These are phyloP conservation scores for Myotis lucifugus DNA, from an alignment of 2,113 vertebrate genomes.

Conservation along the genomic window DNA sequence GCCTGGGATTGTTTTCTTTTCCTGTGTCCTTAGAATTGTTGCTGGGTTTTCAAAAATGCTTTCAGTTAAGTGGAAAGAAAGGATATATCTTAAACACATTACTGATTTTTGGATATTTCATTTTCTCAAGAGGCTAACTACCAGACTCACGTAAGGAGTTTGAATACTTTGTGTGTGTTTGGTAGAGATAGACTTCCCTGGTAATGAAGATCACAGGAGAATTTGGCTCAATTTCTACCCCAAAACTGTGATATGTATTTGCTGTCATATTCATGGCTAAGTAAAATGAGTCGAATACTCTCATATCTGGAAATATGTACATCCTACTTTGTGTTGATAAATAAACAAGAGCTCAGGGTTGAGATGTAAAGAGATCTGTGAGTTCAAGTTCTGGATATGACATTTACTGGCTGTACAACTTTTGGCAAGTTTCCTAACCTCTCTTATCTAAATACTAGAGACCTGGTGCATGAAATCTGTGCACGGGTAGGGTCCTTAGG, in stretches of 20 bases:
- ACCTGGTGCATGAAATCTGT: no score
- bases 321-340: not conserved
- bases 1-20: constrained; percentile 60
- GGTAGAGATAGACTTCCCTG: not conserved
- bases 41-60: constrained; percentile 39
- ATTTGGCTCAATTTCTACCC: not conserved
- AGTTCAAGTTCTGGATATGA: not conserved
- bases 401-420: not conserved
- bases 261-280: not conserved
- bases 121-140: constrained; percentile 26
- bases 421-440: not conserved
- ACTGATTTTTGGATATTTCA: not conserved
- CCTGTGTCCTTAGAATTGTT: not conserved
- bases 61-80: not conserved
- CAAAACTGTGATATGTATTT: not conserved
- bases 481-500: no score
- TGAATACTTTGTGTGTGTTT: not conserved
- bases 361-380: not conserved
- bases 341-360: not conserved
- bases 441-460: not conserved
- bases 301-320: not conserved
- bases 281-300: not conserved
- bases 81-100: not conserved
- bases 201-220: constrained; percentile 11
- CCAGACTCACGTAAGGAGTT: not conserved